These are phyloP conservation scores for Nyctibius bracteatus DNA, from an alignment of 2,113 vertebrate genomes.

Conservation along the genomic window DNA sequence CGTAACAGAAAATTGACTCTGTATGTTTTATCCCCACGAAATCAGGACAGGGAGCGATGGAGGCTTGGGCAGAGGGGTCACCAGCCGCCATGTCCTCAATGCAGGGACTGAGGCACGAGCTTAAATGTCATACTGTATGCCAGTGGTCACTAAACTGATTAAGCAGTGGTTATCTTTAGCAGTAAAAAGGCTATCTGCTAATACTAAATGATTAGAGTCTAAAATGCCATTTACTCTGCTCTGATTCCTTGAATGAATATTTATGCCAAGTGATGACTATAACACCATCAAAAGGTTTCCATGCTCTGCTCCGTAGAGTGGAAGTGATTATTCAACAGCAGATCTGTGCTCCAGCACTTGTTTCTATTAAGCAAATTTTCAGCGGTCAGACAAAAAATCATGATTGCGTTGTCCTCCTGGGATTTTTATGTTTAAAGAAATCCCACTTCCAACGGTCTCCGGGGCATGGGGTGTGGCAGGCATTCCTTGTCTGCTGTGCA, in stretches of 20 bases:
- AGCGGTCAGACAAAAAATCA: constrained; percentile 43
- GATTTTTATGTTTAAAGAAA: constrained; percentile 19
- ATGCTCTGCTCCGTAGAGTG: constrained; percentile 38
- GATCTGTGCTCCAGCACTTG: constrained; percentile 50
- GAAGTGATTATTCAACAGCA: constrained; percentile 58
- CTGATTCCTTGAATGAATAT: constrained; percentile 71
- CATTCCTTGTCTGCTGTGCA: neutral
- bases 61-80: neutral
- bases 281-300: constrained; percentile 61
- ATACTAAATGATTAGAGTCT: constrained; percentile 62
- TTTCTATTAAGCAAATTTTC: constrained; percentile 68
- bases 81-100: neutral
- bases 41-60: too few species aligned
- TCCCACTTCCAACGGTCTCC: neutral
- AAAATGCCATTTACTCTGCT: constrained; percentile 71
- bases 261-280: constrained; percentile 66
- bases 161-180: constrained; percentile 61
- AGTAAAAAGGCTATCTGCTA: constrained; percentile 66
- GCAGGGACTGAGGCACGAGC: neutral
- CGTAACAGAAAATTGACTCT: too few species aligned
- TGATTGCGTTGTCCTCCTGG: constrained; percentile 1
- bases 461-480: neutral
- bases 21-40: too few species aligned
- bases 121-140: constrained; percentile 51
- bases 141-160: constrained; percentile 69